phyloP scores from a whole-genome alignment of 2,113 vertebrate species.

The Lota lota region DNA sequence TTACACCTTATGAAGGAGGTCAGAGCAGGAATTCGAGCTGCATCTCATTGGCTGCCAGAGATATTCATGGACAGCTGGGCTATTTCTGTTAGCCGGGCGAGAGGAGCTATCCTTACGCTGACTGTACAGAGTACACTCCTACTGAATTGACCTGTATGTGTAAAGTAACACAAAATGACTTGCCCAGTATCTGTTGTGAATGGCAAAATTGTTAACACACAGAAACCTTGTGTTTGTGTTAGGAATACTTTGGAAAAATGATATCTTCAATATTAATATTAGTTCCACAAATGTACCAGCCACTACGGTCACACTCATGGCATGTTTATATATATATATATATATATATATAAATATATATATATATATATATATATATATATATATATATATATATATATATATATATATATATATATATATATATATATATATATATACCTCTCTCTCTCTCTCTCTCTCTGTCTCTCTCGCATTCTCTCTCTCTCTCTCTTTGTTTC shows the following conservation, averaged over 20 bases:
- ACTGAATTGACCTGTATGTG: conserved; percentile 20
- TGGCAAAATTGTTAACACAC: not conserved
- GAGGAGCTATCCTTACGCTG: conserved; percentile 25
- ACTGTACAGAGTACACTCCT: conserved; percentile 48
- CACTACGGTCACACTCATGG: no score
- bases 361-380: no score
- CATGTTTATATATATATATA: no score
- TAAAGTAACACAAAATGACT: not conserved
- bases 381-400: no score
- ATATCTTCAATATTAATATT: no score
- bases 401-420: no score
- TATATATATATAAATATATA: no score
- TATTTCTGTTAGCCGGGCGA: conserved; percentile 59
- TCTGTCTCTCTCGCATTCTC: no score
- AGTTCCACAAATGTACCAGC: no score
- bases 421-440: no score
- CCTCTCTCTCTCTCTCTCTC: no score
- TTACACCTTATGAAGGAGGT: conserved; percentile 33
- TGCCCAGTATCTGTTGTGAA: not conserved
- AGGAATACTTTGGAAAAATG: not conserved
- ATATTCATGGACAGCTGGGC: conserved; percentile 53
- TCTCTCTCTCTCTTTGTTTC: no score
- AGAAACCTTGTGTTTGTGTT: not conserved
- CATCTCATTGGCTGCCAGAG: conserved; percentile 50
- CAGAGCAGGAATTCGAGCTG: conserved; percentile 60